Base-by-base conservation (phyloP, 2,888 invertebrate genomes). In the Acrobasis repandana region DNA sequence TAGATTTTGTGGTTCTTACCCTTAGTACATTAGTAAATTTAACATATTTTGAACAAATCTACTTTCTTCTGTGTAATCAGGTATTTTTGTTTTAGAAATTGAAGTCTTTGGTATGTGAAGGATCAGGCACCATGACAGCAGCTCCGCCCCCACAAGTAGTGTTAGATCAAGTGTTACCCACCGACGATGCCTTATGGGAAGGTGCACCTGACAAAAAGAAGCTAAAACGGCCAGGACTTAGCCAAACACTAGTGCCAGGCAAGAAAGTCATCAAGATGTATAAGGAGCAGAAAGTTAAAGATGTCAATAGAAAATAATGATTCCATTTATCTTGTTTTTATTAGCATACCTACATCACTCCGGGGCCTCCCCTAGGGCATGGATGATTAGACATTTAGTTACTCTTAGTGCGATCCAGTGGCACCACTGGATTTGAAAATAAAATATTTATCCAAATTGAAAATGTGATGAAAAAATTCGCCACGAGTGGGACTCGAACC, bases 251-350 rank as follows among this genome's bases (percentile, higher is more conserved):
- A 59, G 92, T 96, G 50, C 98, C 98, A 9, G 95, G 97, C 20
- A 97, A 97, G 79, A 97, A 96, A 88, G 96, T 97, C 10, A 93
- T 97, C 85, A 96, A 96, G 87, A 94, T 94, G 88, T 96, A 95
- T 82, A 94, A 94, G 82, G 93, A 93, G 69, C 94, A 94, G 77
- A 95, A 94, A 86, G 79, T 88, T 66, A 93, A 82, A 80, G 82
- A 89, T 69, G 63, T 67, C 63, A 79, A 76, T 72, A 83, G 80
- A 72, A 81, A 83, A 74, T 75, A 73, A 73, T 48, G 6, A 6
- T 43, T 43, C n/a, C 43, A 28, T 33, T 5, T 1, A 36, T 54
- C 15, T n/a, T 36, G 36, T 54, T 16, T 50, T 50, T 50, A 28
- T 50, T n/a, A 5, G 1, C 10, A 38, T 10, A n/a, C 14, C 14